These are phyloP conservation scores for Acromyrmex charruanus DNA, from an alignment of 1,140 invertebrate genomes.

Conservation along the genomic window DNA sequence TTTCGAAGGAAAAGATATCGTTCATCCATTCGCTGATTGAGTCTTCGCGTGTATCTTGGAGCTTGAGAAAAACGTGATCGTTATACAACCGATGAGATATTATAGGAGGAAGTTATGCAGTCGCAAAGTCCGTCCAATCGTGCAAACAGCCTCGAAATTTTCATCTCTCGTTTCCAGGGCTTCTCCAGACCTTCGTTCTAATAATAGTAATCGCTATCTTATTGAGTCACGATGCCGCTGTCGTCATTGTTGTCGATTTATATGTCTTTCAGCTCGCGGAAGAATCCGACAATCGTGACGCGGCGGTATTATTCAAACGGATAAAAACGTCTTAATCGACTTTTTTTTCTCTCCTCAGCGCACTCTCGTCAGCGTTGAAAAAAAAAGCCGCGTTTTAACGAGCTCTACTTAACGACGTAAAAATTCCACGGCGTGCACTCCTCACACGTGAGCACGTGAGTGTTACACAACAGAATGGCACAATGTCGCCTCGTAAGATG, in stretches of 20 bases:
- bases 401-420: conserved; percentile 25
- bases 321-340: conserved; percentile 9
- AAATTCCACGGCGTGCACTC: conserved; percentile 41
- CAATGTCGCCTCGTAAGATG: conserved; percentile 35
- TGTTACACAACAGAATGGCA: conserved; percentile 44
- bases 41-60: not conserved
- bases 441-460: conserved; percentile 59
- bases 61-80: conserved; percentile 71
- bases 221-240: not conserved
- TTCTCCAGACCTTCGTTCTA: conserved; percentile 8
- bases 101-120: conserved; percentile 40
- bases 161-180: conserved; percentile 21
- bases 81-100: conserved; percentile 69
- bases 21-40: not conserved
- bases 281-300: not conserved
- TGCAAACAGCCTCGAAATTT: conserved; percentile 43
- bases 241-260: not conserved
- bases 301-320: not conserved
- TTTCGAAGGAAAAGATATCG: conserved; percentile 1
- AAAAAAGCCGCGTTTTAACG: not conserved
- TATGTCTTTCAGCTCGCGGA: not conserved
- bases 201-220: conserved; percentile 31
- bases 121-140: conserved; percentile 19
- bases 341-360: not conserved
- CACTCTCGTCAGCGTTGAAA: too few species aligned